Base-by-base conservation (phyloP, 2,888 invertebrate species). In the Saturnia japonica region DNA sequence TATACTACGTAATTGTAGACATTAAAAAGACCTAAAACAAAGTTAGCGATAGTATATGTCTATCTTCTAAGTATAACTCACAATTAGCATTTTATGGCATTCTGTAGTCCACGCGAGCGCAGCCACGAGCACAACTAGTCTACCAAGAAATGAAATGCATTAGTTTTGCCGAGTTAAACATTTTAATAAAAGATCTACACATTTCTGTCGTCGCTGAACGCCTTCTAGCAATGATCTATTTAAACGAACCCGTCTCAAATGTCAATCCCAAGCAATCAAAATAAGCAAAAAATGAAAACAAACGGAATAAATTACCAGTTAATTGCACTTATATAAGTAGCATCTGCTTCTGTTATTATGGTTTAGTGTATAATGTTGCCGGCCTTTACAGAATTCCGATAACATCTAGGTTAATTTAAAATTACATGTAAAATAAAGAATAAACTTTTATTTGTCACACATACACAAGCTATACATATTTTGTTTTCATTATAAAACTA, bases 251-350 rank as follows among this genome's bases (percentile, higher is more conserved):
- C n/a, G 40, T n/a, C n/a, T n/a, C 64, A 16, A 40, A 16, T 64
- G 34, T 34, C 64, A 40, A 34, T 64, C n/a, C n/a, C 9, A 40
- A 60, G 9, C n/a, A 4, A 64, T 19, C n/a, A 25, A 60, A 60
- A 60, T 9, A 67, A 70, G 57, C 68, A 70, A 70, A 70, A 67
- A 43, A 70, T 51, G 43, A 51, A 67, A 54, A 70, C 67, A 54
- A 66, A 67, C 67, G 28, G 51, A 67, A 71, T 74, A 71, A 73
- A 75, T 71, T 74, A 73, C 70, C 70, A 60, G 69, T 68, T 68
- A 73, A 73, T 72, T 74, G 74, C 76, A 73, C 40, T 64, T 16
- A 62, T 64, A 64, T 64, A 64, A 28, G 16, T 11, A 19, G 34
- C 40, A 64, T 40, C 62, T 64, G 62, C 40, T 64, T 14, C 34